A percentile compares a stretch with the other conserved stretches of the same genome.
These are phyloP conservation scores for Telenomus remus DNA, from an alignment of 1,140 invertebrate species.

Conservation along the genomic window DNA sequence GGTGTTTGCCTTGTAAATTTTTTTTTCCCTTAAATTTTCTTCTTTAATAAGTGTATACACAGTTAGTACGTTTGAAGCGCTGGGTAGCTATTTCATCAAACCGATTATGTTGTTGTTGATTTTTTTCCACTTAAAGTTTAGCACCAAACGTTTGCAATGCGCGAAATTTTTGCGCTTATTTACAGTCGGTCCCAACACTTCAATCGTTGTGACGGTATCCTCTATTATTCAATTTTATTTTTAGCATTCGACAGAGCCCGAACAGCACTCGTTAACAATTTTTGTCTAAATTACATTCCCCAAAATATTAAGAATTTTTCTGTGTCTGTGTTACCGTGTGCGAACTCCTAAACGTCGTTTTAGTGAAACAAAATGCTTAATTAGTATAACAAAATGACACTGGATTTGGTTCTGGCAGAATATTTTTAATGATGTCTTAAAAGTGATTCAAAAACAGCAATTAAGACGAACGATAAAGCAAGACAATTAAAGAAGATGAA, in stretches of 20 bases:
- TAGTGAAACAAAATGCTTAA: too few species aligned
- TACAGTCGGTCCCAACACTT: conserved; percentile 24
- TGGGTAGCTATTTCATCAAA: conserved; percentile 5
- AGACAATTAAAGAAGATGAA: conserved; percentile 5
- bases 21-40: conserved; percentile 1
- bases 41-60: conserved; percentile 33
- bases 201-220: conserved; percentile 11
- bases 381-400: too few species aligned
- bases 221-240: conserved; percentile 11
- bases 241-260: too few species aligned
- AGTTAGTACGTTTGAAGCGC: conserved; percentile 21
- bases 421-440: conserved; percentile 45
- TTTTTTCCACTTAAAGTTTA: conserved; percentile 8
- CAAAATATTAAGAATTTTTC: neutral
- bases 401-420: conserved; percentile 27
- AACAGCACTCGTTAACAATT: too few species aligned
- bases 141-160: conserved; percentile 21
- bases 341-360: conserved; percentile 33
- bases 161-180: conserved; percentile 7
- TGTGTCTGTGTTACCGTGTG: conserved; percentile 23
- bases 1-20: conserved; percentile 13
- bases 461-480: neutral
- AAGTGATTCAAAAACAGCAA: conserved; percentile 26
- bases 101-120: neutral
- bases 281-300: neutral